A percentile compares a stretch with the other conserved stretches of the same genome.
Conservation (phyloP, 2,113 vertebrate species). For the Saccopteryx leptura region DNA sequence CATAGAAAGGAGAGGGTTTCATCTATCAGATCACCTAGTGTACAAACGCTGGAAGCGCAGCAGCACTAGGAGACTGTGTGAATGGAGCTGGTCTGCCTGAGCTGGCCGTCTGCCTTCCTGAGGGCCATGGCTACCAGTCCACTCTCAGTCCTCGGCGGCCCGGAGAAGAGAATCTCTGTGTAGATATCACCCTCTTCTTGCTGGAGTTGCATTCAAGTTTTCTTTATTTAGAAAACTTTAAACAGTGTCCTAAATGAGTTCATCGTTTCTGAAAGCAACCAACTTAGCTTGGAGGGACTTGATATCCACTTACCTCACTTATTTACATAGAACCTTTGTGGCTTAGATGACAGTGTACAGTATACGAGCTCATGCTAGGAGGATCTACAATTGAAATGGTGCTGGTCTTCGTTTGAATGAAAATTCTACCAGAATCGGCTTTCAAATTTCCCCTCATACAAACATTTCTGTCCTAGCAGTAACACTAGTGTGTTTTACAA, state of each 20-base stretch:
- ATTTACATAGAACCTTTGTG: neutral
- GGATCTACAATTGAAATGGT: neutral
- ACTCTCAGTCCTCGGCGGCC: neutral
- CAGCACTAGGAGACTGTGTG: neutral
- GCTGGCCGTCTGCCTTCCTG: neutral
- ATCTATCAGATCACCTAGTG: too few species aligned
- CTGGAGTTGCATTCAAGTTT: neutral
- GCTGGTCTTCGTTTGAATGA: neutral
- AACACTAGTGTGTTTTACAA: neutral
- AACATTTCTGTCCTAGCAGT: neutral
- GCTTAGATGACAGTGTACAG: neutral
- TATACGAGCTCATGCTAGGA: neutral
- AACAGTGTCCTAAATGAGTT: neutral
- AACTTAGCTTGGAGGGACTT: neutral
- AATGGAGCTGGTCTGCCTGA: neutral
- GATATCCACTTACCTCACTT: neutral
- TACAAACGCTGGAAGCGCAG: neutral
- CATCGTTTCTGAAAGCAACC: neutral
- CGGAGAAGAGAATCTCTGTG: neutral
- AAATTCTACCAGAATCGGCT: neutral
- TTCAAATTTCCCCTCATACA: neutral
- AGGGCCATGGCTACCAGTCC: neutral
- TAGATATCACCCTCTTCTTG: neutral
- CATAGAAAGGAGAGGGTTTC: neutral
- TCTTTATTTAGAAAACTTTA: slow-evolving; percentile 10